Percentiles rank a stretch among this genome's conserved stretches.
phyloP scores from a whole-genome alignment of 2,113 vertebrate species.

The Anser cygnoides region DNA sequence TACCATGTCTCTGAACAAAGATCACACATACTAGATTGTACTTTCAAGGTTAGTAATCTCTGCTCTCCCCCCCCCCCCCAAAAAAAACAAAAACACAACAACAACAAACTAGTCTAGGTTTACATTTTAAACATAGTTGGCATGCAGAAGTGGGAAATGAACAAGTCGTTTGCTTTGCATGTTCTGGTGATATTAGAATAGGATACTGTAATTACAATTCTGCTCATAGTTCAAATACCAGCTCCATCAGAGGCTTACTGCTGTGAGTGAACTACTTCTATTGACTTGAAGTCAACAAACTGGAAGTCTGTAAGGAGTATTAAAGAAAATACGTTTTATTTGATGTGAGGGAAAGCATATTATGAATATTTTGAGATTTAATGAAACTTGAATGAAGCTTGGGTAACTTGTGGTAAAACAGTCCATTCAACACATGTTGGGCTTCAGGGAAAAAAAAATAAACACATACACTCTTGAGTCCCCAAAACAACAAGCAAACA shows the following conservation, averaged over 20 bases:
- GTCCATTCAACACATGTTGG: not conserved
- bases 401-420: not conserved
- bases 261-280: not conserved
- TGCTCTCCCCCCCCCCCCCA: not conserved
- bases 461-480: not conserved
- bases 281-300: not conserved
- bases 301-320: not conserved
- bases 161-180: not conserved
- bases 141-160: not conserved
- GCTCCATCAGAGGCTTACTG: not conserved
- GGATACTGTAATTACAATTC: not conserved
- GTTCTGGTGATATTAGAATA: not conserved
- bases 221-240: not conserved
- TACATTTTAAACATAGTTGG: not conserved
- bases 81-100: too few species aligned
- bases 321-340: not conserved
- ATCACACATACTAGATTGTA: not conserved
- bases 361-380: not conserved
- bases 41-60: not conserved
- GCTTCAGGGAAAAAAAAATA: not conserved
- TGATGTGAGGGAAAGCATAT: not conserved
- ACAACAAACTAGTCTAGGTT: not conserved
- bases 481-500: not conserved
- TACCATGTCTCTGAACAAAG: constrained; percentile 1
- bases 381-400: not conserved